Base-by-base conservation (phyloP, 1,140 invertebrate species). In the Tribolium castaneum region DNA sequence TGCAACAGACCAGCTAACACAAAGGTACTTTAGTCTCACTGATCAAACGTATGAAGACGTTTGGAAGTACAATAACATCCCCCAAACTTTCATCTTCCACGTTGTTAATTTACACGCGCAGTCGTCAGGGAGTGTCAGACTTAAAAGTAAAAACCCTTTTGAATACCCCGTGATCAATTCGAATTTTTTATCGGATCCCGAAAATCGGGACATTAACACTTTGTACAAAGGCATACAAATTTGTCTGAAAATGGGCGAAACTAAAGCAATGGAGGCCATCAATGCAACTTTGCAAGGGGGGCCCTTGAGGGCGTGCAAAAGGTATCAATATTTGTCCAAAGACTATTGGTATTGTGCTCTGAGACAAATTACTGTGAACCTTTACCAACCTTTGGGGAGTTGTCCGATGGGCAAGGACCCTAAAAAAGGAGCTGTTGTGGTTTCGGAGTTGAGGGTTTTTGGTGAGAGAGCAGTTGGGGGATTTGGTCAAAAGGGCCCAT, bases 121-220 rank as follows among this genome's bases (percentile, higher is more conserved):
- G 86, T 94, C 93, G 25, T 89, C 88, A 62, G 96, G 95, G 1
- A 90, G 88, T 75, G 89, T 97, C 19, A 89, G 90, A 12, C 86
- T 97, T 1, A 88, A 89, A 75, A 91, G 88, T 76, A 91, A 86
- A 49, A 91, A 96, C 87, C 94, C 95, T 0, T 90, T 90, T 54
- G 89, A 91, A 16, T 92, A 94, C 82, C 97, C 97, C 0, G 85
- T 91, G 13, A 92, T 98, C 12, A 90, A 95, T 82, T 92, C 95
- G 0, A 94, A 94, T 76, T 96, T 95, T 81, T 91, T 94, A 52
- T 86, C 88, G 3, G 86, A 94, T 85, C 86, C 88, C 3, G 85
- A 94, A 83, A 93, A 95, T 80, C 82, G 93, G 30, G 87, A 91
- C 78, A 88, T 92, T 12, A 87, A 93, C 0, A 88, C 70, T n/a